phyloP scores from a whole-genome alignment of 2,888 invertebrate species.

The Tenthredo livida region DNA sequence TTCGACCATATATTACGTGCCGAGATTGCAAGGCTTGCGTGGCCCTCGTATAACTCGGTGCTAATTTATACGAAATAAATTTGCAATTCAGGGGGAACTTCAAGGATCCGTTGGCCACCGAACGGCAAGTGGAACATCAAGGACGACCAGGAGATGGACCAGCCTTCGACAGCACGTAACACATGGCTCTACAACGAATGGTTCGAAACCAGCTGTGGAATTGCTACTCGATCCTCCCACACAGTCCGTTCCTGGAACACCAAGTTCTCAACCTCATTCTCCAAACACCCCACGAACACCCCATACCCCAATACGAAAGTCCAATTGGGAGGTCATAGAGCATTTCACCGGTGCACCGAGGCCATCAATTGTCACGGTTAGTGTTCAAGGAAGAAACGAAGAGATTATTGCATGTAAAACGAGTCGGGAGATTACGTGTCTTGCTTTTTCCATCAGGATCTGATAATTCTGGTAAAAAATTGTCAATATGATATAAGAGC shows the following conservation, averaged over 20 bases:
- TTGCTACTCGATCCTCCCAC: slow-evolving; percentile 72
- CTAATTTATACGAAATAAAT: slow-evolving; percentile 43
- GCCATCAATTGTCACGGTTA: slow-evolving; percentile 84
- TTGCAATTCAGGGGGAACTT: slow-evolving; percentile 60
- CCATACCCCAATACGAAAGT: slow-evolving; percentile 86
- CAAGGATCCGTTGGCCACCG: slow-evolving; percentile 73
- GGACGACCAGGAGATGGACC: slow-evolving; percentile 78
- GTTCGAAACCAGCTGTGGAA: slow-evolving; percentile 77
- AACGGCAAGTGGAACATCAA: slow-evolving; percentile 61
- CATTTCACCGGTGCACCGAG: slow-evolving; percentile 86
- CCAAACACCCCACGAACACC: slow-evolving; percentile 77
- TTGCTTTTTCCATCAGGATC: neutral
- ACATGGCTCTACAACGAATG: slow-evolving; percentile 63
- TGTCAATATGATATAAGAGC: neutral
- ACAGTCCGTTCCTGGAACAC: slow-evolving; percentile 72
- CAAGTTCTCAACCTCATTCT: slow-evolving; percentile 77
- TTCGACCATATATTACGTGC: slow-evolving; percentile 15
- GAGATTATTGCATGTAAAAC: neutral
- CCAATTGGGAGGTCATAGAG: slow-evolving; percentile 95
- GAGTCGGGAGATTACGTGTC: neutral
- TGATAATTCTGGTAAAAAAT: neutral
- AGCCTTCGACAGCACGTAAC: slow-evolving; percentile 79
- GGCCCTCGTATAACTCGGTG: neutral
- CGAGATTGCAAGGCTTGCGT: slow-evolving; percentile 20
- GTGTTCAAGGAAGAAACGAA: slow-evolving; percentile 62